Evolutionary conservation across 1,140 invertebrate species (phyloP).

Genomic region (Archivesica marissinica): DNA sequence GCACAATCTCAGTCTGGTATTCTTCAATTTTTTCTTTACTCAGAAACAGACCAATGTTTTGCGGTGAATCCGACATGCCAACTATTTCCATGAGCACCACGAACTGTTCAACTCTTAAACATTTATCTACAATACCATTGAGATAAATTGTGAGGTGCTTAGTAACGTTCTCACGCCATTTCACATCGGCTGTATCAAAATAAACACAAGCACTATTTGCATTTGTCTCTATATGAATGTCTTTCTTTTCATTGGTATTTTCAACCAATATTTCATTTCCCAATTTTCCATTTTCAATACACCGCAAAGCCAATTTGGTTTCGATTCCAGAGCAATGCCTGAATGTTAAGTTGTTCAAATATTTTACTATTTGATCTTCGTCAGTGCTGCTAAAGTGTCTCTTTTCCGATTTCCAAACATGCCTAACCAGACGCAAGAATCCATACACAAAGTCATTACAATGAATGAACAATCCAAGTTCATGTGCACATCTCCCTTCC

Average conservation of each 20-base stretch:
- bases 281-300: background rate
- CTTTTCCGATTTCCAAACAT: constrained; percentile 1
- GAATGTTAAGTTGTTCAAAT: background rate
- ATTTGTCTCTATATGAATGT: constrained; percentile 6
- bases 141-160: background rate
- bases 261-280: background rate
- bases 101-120: background rate
- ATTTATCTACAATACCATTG: background rate
- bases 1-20: background rate
- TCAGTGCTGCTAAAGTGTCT: background rate
- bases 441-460: constrained; percentile 49
- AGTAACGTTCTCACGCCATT: background rate
- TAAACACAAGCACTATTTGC: background rate
- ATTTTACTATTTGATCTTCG: background rate
- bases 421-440: constrained; percentile 55
- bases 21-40: background rate
- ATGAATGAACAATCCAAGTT: constrained; percentile 27
- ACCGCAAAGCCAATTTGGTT: background rate
- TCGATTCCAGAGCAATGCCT: constrained; percentile 6
- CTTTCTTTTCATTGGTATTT: background rate
- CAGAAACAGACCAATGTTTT: background rate
- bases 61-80: background rate
- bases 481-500: background rate
- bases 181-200: background rate
- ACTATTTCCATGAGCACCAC: constrained; percentile 5